These are phyloP conservation scores for Albula goreensis DNA, from an alignment of 2,113 vertebrate genomes.

Conservation along the genomic window DNA sequence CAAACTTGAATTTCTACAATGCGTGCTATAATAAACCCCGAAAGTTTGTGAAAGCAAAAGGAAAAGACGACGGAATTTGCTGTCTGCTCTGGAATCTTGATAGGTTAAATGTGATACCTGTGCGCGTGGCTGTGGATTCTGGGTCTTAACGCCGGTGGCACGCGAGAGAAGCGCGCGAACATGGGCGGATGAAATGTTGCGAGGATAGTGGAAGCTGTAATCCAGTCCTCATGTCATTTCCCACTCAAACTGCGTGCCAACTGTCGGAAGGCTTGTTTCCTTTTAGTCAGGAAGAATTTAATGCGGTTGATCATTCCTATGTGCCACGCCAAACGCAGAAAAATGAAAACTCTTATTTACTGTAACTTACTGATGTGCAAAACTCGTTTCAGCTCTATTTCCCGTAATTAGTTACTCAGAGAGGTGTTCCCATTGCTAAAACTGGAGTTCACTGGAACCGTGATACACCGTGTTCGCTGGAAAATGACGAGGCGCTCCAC, in stretches of 20 bases:
- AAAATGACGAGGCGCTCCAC: neutral
- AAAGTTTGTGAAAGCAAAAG: neutral
- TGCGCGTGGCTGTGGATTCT: neutral
- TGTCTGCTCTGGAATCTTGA: neutral
- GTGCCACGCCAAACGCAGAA: too few species aligned
- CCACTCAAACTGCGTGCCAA: too few species aligned
- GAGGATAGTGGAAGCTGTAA: too few species aligned
- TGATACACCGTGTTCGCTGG: neutral
- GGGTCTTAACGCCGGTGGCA: neutral
- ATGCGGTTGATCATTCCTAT: neutral
- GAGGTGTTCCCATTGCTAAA: neutral
- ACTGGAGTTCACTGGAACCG: neutral
- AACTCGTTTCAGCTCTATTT: neutral
- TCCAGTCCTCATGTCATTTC: too few species aligned
- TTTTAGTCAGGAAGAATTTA: neutral
- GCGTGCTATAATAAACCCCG: neutral
- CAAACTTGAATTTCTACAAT: neutral
- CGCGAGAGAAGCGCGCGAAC: too few species aligned
- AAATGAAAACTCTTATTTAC: too few species aligned
- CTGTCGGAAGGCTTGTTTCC: too few species aligned
- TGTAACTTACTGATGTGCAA: neutral
- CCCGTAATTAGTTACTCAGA: neutral
- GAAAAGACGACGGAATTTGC: neutral
- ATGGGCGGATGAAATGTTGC: too few species aligned
- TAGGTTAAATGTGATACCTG: neutral